Evolutionary conservation across 1,140 invertebrate species (phyloP), one percentile per base, ranked within the genome.

Genomic region (Drosophila teissieri): DNA sequence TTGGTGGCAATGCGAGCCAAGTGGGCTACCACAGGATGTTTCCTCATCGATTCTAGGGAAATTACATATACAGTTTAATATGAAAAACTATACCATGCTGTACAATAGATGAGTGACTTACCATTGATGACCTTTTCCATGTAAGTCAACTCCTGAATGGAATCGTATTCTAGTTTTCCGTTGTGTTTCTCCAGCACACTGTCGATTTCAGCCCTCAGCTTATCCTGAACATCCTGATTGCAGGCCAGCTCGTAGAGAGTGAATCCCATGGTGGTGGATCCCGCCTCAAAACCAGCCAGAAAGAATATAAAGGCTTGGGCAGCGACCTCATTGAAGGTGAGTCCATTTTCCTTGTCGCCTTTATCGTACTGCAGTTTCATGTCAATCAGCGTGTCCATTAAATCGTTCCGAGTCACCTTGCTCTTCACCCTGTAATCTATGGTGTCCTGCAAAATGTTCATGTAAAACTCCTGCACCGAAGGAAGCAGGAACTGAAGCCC

Each of bases 201-300:
- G 44, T 91, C 73, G 2, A 95, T 63, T 77, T 93, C 93, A 7
- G 92, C 69, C 22, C 91, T 83, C 1, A 92, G 42, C 44, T 57
- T 92, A 4, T 80, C 61, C 78, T 95, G 95, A 22, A 93, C 80
- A 4, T 94, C 93, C 14, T 88, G 92, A 80, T 95, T 85, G 5
- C 85, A 72, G 0, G 94, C 93, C 37, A 95, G 79, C 62, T 93
- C 92, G 34, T 92, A 93, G 1, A 95, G 75, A 0, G 93, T 75
- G 36, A 92, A 93, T 3, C 93, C 83, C 58, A 95, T 91, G 1
- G 93, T 93, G 0, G 93, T 93, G 0, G 93, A 93, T 3, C 94
- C 94, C 0, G 95, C 95, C 53, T 95, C 95, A 61, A 93, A 95
- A 14, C 95, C 94, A 56, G 94, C 94, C n/a, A 94, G 44, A 76